Base-by-base conservation (phyloP, 2,797 vertebrate species). In the Scarus forsteni region DNA sequence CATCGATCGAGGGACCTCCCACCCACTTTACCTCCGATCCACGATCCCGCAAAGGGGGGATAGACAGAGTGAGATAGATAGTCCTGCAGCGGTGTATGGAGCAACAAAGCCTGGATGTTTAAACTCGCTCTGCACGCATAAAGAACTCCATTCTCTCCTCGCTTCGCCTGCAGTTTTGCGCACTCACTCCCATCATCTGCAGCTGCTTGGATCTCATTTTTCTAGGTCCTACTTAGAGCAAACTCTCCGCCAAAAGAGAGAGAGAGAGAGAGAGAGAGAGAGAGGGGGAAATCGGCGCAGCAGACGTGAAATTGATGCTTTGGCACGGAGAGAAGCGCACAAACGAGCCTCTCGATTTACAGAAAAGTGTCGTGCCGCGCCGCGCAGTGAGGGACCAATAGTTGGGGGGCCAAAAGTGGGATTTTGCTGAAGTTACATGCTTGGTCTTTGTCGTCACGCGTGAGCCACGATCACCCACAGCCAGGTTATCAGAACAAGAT, bases 401-500 rank as follows among this genome's bases (percentile, higher is more conserved):
- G 79, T 73, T 81, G n/a, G 52, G 16, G 52, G 53, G 51, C 71
- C 9, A 80, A 63, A 70, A 84, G 88, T 84, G 87, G 93, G 90
- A 92, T 90, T 88, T 88, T 88, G 81, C 86, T 81, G 85, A 94
- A 94, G 91, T 94, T 94, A 90, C 91, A 92, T 92, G 93, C 90
- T 75, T 83, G 88, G 80, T 87, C 67, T 85, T 85, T 80, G 82
- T 90, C 80, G 76, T 75, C 80, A 84, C 60, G 78, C 81, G 74
- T 90, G 91, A 92, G 83, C 34, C 35, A 8, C 51, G 52, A 46
- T 75, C 82, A 63, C 63, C 84, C 80, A 67, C 75, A 70, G 70
- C 79, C 84, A 73, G 85, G 81, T 85, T 72, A 73, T 80, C 84
- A 75, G 79, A 91, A 80, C 78, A 27, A 83, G 88, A 87, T 85